Base-by-base conservation (phyloP, 2,888 invertebrate species). In the Darwinula stevensoni region DNA sequence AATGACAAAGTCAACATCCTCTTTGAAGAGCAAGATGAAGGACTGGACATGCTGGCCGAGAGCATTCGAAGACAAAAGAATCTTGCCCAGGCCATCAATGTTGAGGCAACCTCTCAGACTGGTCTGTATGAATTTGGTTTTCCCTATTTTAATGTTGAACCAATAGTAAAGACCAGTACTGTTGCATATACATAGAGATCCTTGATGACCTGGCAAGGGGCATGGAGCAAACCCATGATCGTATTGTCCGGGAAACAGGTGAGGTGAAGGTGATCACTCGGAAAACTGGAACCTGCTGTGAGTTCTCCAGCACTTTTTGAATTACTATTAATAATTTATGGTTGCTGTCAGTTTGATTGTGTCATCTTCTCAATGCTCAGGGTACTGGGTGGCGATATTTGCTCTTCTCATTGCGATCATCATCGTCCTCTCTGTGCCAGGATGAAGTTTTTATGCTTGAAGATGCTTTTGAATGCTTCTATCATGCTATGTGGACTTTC, bases 21-120 rank as follows among this genome's bases (percentile, higher is more conserved):
- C n/a, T n/a, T n/a, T n/a, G n/a, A n/a, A 22, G 22, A n/a, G 22
- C 22, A 22, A 22, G 22, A 22, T n/a, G 22, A 22, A 22, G 22
- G 22, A n/a, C n/a, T 22, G 22, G 22, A 22, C n/a, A 9, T 22
- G 22, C n/a, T 22, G 22, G 22, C 22, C n/a, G 22, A 6, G 9
- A 9, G 9, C 6, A 22, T 22, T n/a, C 9, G 9, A 9, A 6
- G 22, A 9, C 22, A 22, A n/a, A 22, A 22, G 22, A 6, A 22
- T 9, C 6, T 22, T 6, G 22, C 22, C n/a, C 9, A n/a, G n/a
- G 22, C 22, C 6, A 22, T 22, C 22, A 22, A 22, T n/a, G 22
- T 9, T 6, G 22, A 22, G 22, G 22, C n/a, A 9, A n/a, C 6
- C n/a, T 6, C 22, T 22, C 22, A 22, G 9, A 22, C 6, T 22